These are phyloP conservation scores for Carcharodon carcharias DNA, from an alignment of 2,797 vertebrate genomes.

Conservation along the genomic window DNA sequence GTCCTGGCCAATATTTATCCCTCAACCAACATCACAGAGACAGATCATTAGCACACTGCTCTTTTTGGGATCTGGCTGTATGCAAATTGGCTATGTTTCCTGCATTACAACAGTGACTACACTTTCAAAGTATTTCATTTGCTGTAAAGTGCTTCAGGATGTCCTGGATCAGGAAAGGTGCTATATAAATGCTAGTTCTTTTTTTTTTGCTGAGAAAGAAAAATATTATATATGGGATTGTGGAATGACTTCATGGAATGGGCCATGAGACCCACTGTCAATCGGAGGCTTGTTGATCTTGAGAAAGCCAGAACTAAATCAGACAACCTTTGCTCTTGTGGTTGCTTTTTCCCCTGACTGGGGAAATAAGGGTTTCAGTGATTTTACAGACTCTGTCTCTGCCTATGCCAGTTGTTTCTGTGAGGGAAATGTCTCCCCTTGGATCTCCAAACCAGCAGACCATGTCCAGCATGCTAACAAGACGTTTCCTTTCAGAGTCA, in stretches of 20 bases:
- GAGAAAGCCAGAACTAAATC: not conserved
- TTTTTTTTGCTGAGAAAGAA: not conserved
- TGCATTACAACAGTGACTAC: not conserved
- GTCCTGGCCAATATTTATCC: not conserved
- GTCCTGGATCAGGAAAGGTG: not conserved
- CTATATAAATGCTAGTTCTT: not conserved
- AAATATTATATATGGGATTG: not conserved
- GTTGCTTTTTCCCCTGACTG: not conserved
- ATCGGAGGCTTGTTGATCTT: not conserved
- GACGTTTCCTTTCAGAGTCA: slow-evolving; percentile 9
- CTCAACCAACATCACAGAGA: not conserved
- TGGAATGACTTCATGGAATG: not conserved
- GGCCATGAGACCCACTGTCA: not conserved
- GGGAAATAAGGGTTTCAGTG: not conserved
- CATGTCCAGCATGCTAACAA: not conserved
- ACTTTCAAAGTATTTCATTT: not conserved
- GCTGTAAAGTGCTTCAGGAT: not conserved
- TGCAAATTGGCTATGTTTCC: not conserved
- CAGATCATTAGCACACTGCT: not conserved
- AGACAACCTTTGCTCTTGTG: not conserved
- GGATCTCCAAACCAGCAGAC: slow-evolving; percentile 13
- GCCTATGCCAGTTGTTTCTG: not conserved
- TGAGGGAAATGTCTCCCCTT: slow-evolving; percentile 2
- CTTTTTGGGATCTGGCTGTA: not conserved
- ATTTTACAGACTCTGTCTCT: not conserved